These are phyloP conservation scores for Ornithoptera alexandrae DNA, from an alignment of 2,888 invertebrate species.

Conservation along the genomic window DNA sequence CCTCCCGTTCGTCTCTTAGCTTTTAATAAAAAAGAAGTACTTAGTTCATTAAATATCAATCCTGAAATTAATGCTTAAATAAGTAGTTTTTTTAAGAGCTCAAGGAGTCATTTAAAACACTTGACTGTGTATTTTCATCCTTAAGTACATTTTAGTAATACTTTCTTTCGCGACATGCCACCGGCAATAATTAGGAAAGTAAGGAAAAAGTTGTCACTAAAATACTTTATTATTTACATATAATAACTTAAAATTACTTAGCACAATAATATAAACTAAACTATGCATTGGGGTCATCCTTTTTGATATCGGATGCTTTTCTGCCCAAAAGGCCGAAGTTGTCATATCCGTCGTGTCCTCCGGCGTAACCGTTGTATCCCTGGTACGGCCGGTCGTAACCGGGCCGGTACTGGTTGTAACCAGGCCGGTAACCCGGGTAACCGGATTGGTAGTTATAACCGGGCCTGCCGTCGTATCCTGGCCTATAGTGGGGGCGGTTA, in stretches of 20 bases:
- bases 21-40: too few relatives aligned
- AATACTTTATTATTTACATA: conserved; percentile 3
- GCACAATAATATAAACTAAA: not conserved
- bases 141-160: too few relatives aligned
- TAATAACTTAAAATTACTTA: conserved; percentile 4
- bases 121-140: too few relatives aligned
- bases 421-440: conserved; percentile 43
- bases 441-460: conserved; percentile 40
- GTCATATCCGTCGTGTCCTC: conserved; percentile 58
- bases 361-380: conserved; percentile 55
- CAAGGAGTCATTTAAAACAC: too few relatives aligned
- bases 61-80: too few relatives aligned
- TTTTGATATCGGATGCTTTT: conserved; percentile 56
- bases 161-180: too few relatives aligned
- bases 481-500: conserved; percentile 51
- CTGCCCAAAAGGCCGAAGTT: conserved; percentile 56
- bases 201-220: not conserved
- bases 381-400: conserved; percentile 43
- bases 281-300: conserved; percentile 44
- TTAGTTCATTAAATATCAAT: too few relatives aligned
- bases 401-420: conserved; percentile 42
- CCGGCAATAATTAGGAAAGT: not conserved
- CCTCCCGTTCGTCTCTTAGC: too few relatives aligned
- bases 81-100: too few relatives aligned
- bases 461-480: conserved; percentile 41